Evolutionary conservation across 2,888 invertebrate genomes (phyloP).

Genomic region (Acanthococcus lagerstroemiae): DNA sequence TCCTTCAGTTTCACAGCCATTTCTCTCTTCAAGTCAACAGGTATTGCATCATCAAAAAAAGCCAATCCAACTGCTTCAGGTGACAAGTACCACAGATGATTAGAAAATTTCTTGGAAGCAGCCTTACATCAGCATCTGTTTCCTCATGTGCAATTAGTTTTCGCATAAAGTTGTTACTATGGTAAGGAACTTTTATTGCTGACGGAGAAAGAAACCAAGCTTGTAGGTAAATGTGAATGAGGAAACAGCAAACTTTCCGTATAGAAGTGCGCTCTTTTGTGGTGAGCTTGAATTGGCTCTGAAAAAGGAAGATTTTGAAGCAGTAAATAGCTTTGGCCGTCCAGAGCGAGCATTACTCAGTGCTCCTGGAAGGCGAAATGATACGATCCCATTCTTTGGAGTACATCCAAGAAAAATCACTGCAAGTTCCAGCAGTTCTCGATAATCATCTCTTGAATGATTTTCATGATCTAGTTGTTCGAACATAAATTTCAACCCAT

Average conservation of each 20-base stretch:
- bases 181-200: conserved; percentile 13
- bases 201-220: conserved; percentile 30
- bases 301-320: conserved; percentile 32
- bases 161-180: conserved; percentile 25
- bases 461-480: too few species aligned
- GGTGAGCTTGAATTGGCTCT: conserved; percentile 35
- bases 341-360: conserved; percentile 38
- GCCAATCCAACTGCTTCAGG: not conserved
- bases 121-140: conserved; percentile 20
- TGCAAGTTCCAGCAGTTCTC: not conserved
- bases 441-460: not conserved
- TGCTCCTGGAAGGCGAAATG: conserved; percentile 36
- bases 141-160: conserved; percentile 18
- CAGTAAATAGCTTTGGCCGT: conserved; percentile 37
- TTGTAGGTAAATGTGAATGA: conserved; percentile 25
- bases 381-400: conserved; percentile 18
- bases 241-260: conserved; percentile 30
- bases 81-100: conserved; percentile 34
- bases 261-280: conserved; percentile 33
- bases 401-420: not conserved
- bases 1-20: not conserved
- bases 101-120: conserved; percentile 27
- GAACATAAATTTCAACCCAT: too few species aligned
- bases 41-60: not conserved
- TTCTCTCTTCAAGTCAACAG: not conserved